Evolutionary conservation across 2,797 vertebrate species (phyloP).

Genomic region (Rhadinocentrus ornatus): DNA sequence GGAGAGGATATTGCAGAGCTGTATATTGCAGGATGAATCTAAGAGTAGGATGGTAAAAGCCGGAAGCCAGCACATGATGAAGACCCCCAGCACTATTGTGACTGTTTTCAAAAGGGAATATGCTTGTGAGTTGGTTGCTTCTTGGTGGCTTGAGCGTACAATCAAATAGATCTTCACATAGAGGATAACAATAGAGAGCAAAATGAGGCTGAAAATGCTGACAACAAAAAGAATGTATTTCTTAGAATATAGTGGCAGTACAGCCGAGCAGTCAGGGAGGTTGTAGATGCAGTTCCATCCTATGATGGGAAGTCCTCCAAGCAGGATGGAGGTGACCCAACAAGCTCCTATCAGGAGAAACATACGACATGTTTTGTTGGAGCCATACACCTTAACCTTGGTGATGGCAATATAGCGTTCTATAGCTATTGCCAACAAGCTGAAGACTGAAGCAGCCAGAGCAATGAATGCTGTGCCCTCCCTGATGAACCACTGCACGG

Average conservation of each 20-base stretch:
- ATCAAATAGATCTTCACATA: constrained; percentile 94
- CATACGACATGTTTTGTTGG: constrained; percentile 92
- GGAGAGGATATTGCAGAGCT: constrained; percentile 84
- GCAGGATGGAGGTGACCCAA: constrained; percentile 90
- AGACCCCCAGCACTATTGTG: constrained; percentile 95
- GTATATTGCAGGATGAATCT: constrained; percentile 85
- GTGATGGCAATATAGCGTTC: constrained; percentile 94
- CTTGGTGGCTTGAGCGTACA: constrained; percentile 93
- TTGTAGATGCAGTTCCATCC: constrained; percentile 95
- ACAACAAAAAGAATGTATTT: constrained; percentile 92
- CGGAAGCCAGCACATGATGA: constrained; percentile 94
- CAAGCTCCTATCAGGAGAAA: constrained; percentile 92
- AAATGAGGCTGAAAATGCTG: constrained; percentile 90
- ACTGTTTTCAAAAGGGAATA: constrained; percentile 92
- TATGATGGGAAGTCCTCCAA: constrained; percentile 93
- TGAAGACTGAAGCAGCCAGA: constrained; percentile 92
- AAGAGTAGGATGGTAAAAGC: constrained; percentile 92
- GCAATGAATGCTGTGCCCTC: constrained; percentile 96
- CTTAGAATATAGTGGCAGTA: constrained; percentile 94
- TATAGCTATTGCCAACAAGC: constrained; percentile 94
- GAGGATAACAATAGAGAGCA: constrained; percentile 90
- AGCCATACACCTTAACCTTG: constrained; percentile 92
- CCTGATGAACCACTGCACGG: constrained; percentile 93
- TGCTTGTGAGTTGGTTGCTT: constrained; percentile 86
- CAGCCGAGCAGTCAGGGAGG: constrained; percentile 86